phyloP scores from a whole-genome alignment of 2,113 vertebrate genomes.

The Paedocypris sp. region DNA sequence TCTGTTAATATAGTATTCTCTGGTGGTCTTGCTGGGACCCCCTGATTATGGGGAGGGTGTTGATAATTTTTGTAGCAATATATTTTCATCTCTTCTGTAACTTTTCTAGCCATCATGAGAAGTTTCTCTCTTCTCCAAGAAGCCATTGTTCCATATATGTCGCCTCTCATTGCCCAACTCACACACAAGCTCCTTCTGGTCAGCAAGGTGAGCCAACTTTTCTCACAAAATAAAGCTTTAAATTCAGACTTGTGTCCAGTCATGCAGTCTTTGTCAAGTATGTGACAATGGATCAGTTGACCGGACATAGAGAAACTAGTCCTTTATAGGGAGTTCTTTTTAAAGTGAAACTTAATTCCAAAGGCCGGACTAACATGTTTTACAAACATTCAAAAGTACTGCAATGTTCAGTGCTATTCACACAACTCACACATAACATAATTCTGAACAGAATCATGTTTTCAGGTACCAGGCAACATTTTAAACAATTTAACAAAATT shows the following conservation, averaged over 20 bases:
- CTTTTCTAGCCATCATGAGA: conserved; percentile 88
- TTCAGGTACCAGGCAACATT: too few species aligned
- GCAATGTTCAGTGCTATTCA: too few species aligned
- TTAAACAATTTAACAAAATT: too few species aligned
- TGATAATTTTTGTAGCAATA: too few species aligned
- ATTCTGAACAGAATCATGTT: too few species aligned
- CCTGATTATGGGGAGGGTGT: too few species aligned
- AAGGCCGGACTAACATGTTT: conserved; percentile 34
- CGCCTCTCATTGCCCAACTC: conserved; percentile 87
- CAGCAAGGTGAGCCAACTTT: conserved; percentile 84
- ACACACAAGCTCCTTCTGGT: conserved; percentile 93
- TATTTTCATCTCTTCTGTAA: neutral
- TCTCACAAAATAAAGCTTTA: neutral
- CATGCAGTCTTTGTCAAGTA: conserved; percentile 18
- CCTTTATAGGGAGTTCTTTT: conserved; percentile 31
- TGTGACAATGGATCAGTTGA: conserved; percentile 6
- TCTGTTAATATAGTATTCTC: neutral
- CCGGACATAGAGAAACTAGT: conserved; percentile 25
- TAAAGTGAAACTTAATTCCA: conserved; percentile 31
- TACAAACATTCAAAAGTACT: neutral
- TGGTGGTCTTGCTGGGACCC: neutral
- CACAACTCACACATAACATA: neutral
- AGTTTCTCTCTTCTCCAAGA: conserved; percentile 97
- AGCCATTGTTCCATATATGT: conserved; percentile 88
- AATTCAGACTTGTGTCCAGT: conserved; percentile 9